Base-by-base conservation (phyloP, 1,140 invertebrate species). In the Diabrotica virgifera region DNA sequence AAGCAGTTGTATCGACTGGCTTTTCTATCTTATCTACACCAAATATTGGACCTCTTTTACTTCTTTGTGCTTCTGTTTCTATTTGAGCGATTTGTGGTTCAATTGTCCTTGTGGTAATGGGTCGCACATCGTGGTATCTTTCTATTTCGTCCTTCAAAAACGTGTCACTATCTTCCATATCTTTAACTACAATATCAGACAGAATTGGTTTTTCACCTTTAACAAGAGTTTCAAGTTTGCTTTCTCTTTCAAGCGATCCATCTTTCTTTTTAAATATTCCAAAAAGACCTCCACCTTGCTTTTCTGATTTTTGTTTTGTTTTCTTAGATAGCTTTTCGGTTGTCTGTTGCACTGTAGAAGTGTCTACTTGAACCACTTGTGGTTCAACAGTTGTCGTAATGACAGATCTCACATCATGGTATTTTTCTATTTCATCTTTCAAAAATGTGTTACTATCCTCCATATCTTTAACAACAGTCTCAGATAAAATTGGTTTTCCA, bases 261-360 rank as follows among this genome's bases (percentile, higher is more conserved):
- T 59, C 46, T 60, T 71, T 71, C 51, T 66, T 66, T 7, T 69
- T 66, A 63, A 74, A 74, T 50, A 70, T 56, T 5, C 68, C 66
- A 66, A 71, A 68, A 5, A 72, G 59, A n/a, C 65, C 63, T 70
- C 70, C 69, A 37, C 66, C 66, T 54, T 63, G 50, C 65, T 68
- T 52, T 59, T 58, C 9, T 52, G 11, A 52, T 36, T 36, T 65
- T 59, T 13, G 57, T 55, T 40, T 40, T 56, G 13, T 13, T 40
- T 62, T 40, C 53, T 37, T 62, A 13, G 40, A 6, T 52, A 11
- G 36, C 11, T 35, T 59, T 5, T 54, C 12, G 4, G 52, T 10
- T 11, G 7, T 12, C 8, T 12, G n/a, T n/a, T 13, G 2, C 4
- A 13, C 14, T 8, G 6, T 59, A 10, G 13, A 5, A 9, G 13